Base-by-base conservation (phyloP, 2,113 vertebrate genomes). In the Microtus montanus region DNA sequence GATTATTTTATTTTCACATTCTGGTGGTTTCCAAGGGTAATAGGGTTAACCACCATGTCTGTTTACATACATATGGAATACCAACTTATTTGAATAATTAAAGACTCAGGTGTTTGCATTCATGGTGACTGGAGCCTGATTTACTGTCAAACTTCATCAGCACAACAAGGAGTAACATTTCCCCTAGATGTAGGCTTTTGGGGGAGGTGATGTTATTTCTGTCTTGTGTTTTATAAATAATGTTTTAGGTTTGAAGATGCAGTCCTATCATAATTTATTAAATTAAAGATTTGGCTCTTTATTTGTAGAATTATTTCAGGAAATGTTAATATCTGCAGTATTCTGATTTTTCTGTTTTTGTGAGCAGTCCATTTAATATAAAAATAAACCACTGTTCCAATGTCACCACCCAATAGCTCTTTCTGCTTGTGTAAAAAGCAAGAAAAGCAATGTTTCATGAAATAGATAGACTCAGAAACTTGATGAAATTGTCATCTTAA, bases 211-310 rank as follows among this genome's bases (percentile, higher is more conserved):
- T 88, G 73, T 90, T 70, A 79, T 89, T 87, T 92, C 30, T 83
- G 7, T 58, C 77, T 41, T 93, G 30, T 35, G 15, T 54, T n/a
- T 82, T 58, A 10, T 77, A 86, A 95, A 92, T 83, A 89, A 44
- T 93, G 26, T 47, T 87, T 35, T 79, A 38, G 66, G 70, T 91
- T 84, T 73, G 71, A 96, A 89, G 54, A 70, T 83, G 92, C 90
- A 70, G 3, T 83, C 44, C 79, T 73, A 71, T 24, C 68, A 70
- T 15, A 47, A 58, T 80, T 89, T 47, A 71, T 11, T 61, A 87
- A 90, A 89, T 89, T 92, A 95, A 95, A 90, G 63, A 49, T 63
- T 86, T 79, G 26, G 0, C 52, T 75, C 8, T 94, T 49, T 89
- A 77, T 78, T 64, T 80, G 70, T 7, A 74, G 83, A 93, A 84